Conservation (phyloP, 2,113 vertebrate genomes). For the Cygnus buccinator region DNA sequence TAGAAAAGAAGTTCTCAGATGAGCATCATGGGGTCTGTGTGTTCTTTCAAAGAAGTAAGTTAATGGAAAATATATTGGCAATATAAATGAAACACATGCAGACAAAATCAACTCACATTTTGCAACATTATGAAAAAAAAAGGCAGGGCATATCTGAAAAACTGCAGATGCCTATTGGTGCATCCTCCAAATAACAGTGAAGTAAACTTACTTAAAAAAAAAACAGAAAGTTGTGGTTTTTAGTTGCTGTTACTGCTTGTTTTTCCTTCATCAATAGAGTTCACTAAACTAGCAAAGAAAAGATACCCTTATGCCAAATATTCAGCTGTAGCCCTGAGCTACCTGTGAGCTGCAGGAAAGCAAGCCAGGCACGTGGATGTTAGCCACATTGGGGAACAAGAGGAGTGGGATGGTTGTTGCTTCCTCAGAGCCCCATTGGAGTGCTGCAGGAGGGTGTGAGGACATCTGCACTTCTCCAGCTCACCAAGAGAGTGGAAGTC, state of each 20-base stretch:
- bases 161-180: background rate
- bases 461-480: background rate
- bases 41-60: background rate
- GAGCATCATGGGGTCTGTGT: background rate
- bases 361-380: background rate
- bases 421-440: background rate
- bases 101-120: background rate
- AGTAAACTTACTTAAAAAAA: background rate
- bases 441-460: background rate
- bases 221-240: background rate
- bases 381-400: rapidly evolving
- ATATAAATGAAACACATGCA: background rate
- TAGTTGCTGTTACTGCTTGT: background rate
- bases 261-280: background rate
- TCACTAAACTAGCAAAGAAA: background rate
- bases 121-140: background rate
- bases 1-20: background rate
- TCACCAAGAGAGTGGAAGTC: background rate
- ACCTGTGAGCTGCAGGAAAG: background rate
- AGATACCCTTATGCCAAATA: background rate
- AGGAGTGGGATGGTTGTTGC: background rate
- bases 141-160: background rate
- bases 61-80: background rate
- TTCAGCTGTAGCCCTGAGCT: background rate
- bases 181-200: background rate